These are phyloP conservation scores for Ochropleura leucogaster DNA, from an alignment of 2,888 invertebrate species.

Conservation along the genomic window DNA sequence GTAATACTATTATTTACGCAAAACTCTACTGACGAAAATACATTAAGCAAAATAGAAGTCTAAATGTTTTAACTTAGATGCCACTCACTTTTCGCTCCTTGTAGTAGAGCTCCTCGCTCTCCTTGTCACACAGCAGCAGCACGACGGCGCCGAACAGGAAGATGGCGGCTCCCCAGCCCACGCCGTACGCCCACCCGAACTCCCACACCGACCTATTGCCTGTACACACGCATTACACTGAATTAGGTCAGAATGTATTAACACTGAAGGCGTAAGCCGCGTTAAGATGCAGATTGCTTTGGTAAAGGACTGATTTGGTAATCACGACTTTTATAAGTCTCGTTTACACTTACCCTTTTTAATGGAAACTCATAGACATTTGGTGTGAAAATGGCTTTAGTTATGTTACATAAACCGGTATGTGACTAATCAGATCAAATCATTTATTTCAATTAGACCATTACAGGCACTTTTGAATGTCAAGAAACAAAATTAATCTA, in stretches of 20 bases:
- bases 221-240: conserved; percentile 71
- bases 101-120: conserved; percentile 99
- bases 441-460: no score
- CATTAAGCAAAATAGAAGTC: background rate
- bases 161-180: conserved; percentile 99
- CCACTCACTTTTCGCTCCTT: conserved; percentile 97
- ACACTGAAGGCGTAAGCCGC: background rate
- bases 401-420: background rate
- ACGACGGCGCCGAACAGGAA: conserved; percentile 98
- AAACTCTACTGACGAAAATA: background rate
- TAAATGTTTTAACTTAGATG: background rate
- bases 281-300: background rate
- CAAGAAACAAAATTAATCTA: no score
- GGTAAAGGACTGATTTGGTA: background rate
- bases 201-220: conserved; percentile 98
- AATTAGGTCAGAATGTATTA: background rate
- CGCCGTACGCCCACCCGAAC: conserved; percentile 99
- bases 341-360: background rate
- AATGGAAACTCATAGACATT: background rate
- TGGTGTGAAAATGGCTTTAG: background rate
- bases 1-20: background rate
- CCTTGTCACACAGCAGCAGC: conserved; percentile 98
- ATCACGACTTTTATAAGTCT: background rate
- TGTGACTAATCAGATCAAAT: no score
- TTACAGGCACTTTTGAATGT: no score